Percentiles rank a stretch among this genome's conserved stretches.
Evolutionary conservation across 2,888 invertebrate genomes (phyloP).

Genomic region (Bellardia pandia): DNA sequence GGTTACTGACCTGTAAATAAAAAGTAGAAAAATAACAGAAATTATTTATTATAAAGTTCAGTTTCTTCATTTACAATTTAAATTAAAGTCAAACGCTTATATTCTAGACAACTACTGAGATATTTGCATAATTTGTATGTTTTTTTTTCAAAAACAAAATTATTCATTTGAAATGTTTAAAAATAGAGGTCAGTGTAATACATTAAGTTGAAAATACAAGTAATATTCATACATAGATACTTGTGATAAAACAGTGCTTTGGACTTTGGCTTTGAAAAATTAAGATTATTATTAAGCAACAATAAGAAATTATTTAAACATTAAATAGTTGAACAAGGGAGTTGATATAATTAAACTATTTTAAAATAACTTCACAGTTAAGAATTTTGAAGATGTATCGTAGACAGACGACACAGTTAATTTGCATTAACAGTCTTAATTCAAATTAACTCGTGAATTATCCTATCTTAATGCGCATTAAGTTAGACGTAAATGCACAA

Average conservation of each 20-base stretch:
- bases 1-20: conserved; percentile 63
- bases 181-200: conserved; percentile 49
- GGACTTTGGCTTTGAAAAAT: too few relatives aligned
- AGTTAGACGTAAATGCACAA: too few relatives aligned
- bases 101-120: conserved; percentile 19
- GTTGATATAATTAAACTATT: too few relatives aligned
- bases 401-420: too few relatives aligned
- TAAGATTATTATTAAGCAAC: too few relatives aligned
- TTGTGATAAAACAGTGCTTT: neutral
- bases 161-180: conserved; percentile 17
- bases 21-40: conserved; percentile 18
- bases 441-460: too few relatives aligned
- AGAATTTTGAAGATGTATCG: too few relatives aligned
- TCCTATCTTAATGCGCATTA: too few relatives aligned
- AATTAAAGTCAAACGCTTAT: conserved; percentile 51
- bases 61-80: conserved; percentile 63
- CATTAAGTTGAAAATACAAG: neutral
- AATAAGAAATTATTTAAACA: too few relatives aligned
- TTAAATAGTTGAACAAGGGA: too few relatives aligned
- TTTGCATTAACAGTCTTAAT: too few relatives aligned
- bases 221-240: neutral
- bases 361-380: too few relatives aligned
- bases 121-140: conserved; percentile 61
- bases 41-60: conserved; percentile 34
- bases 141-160: conserved; percentile 50